Conservation (phyloP, 2,888 invertebrate genomes). For the Caenorhabditis sp. region DNA sequence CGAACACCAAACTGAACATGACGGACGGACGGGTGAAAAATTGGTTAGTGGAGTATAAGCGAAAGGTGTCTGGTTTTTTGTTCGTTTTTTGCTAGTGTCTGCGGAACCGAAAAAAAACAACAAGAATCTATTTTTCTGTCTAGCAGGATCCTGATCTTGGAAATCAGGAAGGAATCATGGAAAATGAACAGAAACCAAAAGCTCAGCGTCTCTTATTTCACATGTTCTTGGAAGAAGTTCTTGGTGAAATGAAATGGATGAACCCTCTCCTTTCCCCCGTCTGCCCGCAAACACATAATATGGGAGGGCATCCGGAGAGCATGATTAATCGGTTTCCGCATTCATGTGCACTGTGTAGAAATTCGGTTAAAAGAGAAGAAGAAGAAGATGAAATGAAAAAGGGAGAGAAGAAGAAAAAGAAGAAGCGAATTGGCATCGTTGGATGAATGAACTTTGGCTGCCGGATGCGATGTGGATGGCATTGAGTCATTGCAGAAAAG, state of each 20-base stretch:
- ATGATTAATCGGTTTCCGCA: slow-evolving; percentile 38
- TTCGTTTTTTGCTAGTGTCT: background rate
- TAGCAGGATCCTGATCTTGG: too few species aligned
- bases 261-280: background rate
- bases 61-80: slow-evolving; percentile 24
- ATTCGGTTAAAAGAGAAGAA: slow-evolving; percentile 23
- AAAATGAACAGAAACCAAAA: background rate
- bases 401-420: slow-evolving; percentile 17
- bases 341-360: background rate
- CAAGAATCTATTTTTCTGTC: too few species aligned
- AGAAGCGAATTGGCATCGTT: slow-evolving; percentile 46
- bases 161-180: too few species aligned
- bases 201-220: background rate
- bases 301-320: slow-evolving; percentile 16
- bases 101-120: too few species aligned
- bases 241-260: background rate
- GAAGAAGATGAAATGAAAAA: slow-evolving; percentile 15
- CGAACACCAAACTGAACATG: background rate
- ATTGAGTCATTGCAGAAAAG: slow-evolving; percentile 12
- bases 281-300: slow-evolving; percentile 4
- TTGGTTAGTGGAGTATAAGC: slow-evolving; percentile 32
- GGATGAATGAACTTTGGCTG: slow-evolving; percentile 18
- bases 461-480: slow-evolving; percentile 17
- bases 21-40: slow-evolving; percentile 13
- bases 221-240: background rate